Evolutionary conservation across 2,888 invertebrate species (phyloP), one percentile per base, ranked within the genome.

Genomic region (Bellardia bayeri): DNA sequence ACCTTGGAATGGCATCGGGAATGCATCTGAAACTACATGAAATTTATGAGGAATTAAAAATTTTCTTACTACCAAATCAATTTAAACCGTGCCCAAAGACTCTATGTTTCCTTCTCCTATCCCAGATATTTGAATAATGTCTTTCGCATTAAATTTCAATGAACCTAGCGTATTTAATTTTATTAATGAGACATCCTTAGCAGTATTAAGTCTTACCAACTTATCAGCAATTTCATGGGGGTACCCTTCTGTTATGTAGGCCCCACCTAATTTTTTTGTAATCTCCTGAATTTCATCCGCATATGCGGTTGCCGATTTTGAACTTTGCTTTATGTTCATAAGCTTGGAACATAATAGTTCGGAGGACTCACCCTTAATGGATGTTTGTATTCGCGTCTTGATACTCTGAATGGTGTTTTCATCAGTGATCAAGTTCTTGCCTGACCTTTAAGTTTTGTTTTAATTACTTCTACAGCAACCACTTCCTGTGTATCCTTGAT

Each of bases 301-400:
- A 9, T n/a, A 45, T 33, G 61, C 2, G 1, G 74, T 61, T 23
- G 45, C 61, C 14, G 61, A 61, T 61, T 72, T 72, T 3, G 56
- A 72, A 0, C 40, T 7, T 16, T 76, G 64, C 40, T 30, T 51
- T 54, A 51, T 66, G 23, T 64, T 40, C 64, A 64, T 51, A 5
- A 51, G 37, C 23, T 76, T 76, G 54, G 23, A 76, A 51, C 63
- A 74, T n/a, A 74, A 13, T 0, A 74, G 1, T 23, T 74, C 51
- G 13, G 49, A 64, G 1, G 16, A 64, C n/a, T 63, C 72, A 23
- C 56, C 72, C 9, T 23, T 9, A 13, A 72, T 2, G 1, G 40
- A 42, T 2, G 56, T 42, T 56, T 56, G 56, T 40, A 71, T 11
- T 56, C 56, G 40, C 0, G 5, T 30, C 11, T 30, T 30, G 6